A percentile compares a stretch with the other conserved stretches of the same genome.
Conservation (phyloP, 2,113 vertebrate genomes). For the Meriones unguiculatus region DNA sequence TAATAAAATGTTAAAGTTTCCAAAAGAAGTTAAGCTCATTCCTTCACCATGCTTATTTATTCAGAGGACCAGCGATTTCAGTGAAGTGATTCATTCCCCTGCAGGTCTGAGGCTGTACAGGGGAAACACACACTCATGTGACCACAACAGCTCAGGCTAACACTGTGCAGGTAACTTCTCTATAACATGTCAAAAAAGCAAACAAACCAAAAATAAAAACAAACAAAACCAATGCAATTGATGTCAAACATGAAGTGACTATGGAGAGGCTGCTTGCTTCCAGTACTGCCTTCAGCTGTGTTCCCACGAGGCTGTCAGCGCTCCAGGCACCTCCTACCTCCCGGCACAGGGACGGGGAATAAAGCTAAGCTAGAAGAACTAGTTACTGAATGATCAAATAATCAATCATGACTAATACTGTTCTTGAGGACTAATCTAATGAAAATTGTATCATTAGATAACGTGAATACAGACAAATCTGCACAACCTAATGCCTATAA, state of each 20-base stretch:
- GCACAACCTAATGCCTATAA: constrained; percentile 81
- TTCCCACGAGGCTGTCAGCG: constrained; percentile 55
- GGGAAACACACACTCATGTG: constrained; percentile 70
- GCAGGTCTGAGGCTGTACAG: constrained; percentile 68
- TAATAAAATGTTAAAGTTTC: constrained; percentile 75
- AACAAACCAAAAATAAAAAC: constrained; percentile 67
- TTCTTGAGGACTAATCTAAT: constrained; percentile 80
- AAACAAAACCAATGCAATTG: constrained; percentile 50
- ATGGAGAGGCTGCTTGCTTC: constrained; percentile 57
- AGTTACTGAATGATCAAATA: constrained; percentile 74
- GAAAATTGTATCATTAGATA: constrained; percentile 81
- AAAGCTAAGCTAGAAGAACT: constrained; percentile 73
- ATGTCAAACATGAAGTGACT: constrained; percentile 67
- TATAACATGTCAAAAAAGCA: background rate
- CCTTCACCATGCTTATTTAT: constrained; percentile 81
- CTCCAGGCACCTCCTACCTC: constrained; percentile 53
- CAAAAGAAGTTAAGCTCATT: constrained; percentile 79
- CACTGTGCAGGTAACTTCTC: constrained; percentile 71
- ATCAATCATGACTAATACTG: constrained; percentile 82
- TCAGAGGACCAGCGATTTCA: constrained; percentile 80
- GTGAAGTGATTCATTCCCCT: constrained; percentile 78
- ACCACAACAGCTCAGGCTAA: constrained; percentile 75
- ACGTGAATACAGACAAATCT: constrained; percentile 81
- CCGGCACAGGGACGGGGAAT: constrained; percentile 76
- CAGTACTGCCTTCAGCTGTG: constrained; percentile 57